Percentiles rank a stretch among this genome's conserved stretches.
Evolutionary conservation across 1,140 invertebrate species (phyloP).

Genomic region (Euura saliciscinereae): DNA sequence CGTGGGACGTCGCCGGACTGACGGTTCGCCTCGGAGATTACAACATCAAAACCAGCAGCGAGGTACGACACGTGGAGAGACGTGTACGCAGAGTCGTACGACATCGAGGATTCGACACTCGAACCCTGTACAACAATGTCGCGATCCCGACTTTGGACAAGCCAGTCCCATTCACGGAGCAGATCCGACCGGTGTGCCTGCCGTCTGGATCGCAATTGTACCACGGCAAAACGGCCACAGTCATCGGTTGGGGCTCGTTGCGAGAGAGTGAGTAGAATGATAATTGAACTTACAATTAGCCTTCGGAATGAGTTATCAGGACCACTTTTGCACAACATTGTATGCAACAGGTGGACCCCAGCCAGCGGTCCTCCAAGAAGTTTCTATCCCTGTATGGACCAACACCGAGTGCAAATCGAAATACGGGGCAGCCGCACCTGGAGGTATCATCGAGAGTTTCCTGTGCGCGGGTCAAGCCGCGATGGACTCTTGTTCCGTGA

Average conservation of each 20-base stretch:
- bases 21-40: constrained; percentile 83
- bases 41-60: constrained; percentile 75
- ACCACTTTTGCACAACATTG: no score
- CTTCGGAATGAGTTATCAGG: no score
- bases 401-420: constrained; percentile 79
- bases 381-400: constrained; percentile 83
- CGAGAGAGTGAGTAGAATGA: constrained; percentile 69
- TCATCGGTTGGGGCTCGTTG: constrained; percentile 85
- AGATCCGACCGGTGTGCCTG: constrained; percentile 84
- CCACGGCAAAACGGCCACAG: constrained; percentile 73
- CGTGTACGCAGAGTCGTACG: constrained; percentile 81
- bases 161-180: constrained; percentile 75
- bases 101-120: constrained; percentile 82
- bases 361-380: constrained; percentile 80
- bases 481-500: constrained; percentile 88
- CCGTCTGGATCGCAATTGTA: constrained; percentile 69
- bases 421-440: constrained; percentile 84
- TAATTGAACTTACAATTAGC: no score
- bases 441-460: constrained; percentile 86
- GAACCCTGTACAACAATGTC: constrained; percentile 87
- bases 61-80: constrained; percentile 76
- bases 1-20: constrained; percentile 82
- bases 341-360: constrained; percentile 73
- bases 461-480: constrained; percentile 82
- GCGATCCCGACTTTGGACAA: constrained; percentile 83